phyloP scores from a whole-genome alignment of 2,113 vertebrate genomes.

The Oryctolagus cuniculus region mOryCun1.1 NC_091445.1:20989001-20989500 shows the following conservation, averaged over 20 bases:
- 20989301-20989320: background rate
- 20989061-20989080: background rate
- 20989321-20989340: constrained; percentile 23
- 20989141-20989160: constrained; percentile 41
- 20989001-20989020: background rate
- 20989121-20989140: constrained; percentile 28
- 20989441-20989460: background rate
- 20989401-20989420: background rate
- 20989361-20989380: background rate
- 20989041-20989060: background rate
- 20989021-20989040: background rate
- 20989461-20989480: background rate
- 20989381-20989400: background rate
- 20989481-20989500: background rate
- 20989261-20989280: background rate
- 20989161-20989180: constrained; percentile 53
- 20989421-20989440: background rate
- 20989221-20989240: constrained; percentile 62
- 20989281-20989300: background rate
- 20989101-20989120: constrained; percentile 35
- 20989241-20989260: constrained; percentile 40
- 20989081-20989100: constrained; percentile 34
- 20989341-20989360: background rate
- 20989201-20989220: constrained; percentile 50
- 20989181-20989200: constrained; percentile 53